Base-by-base conservation (phyloP, 2,113 vertebrate species). In the Coracopsis vasa region DNA sequence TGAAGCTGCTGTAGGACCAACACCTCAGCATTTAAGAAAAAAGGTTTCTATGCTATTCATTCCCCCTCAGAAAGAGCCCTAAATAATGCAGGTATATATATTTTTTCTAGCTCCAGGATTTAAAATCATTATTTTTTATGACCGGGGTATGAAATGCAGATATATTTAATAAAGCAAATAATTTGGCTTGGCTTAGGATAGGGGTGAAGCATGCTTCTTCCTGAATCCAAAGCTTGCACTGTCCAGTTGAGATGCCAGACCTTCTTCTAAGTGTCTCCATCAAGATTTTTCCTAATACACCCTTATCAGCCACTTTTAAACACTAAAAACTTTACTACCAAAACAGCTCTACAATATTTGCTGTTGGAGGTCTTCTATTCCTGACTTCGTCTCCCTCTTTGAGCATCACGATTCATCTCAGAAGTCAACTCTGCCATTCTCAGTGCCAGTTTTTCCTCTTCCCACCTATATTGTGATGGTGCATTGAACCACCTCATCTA, bases 131-230 rank as follows among this genome's bases (percentile, higher is more conserved):
- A 27, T n/a, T 27, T 10, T 25, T 42, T 66, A 42, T 0, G 18
- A 45, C 7, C 51, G 53, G 3, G 3, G 2, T 29, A n/a, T 25
- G 56, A 85, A 67, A 82, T 33, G 12, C 11, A 58, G 13, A 7
- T 90, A 85, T 84, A 56, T 56, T 87, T 74, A 75, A 41, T 42
- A 48, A 92, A 92, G 24, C 13, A 74, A 85, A n/a, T 15, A 50
- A 1, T 16, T 83, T 42, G 28, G 42, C 10, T 70, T 66, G 58
- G 13, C 42, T 91, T 54, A 42, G 39, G 33, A 17, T 47, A n/a
- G 25, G 33, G 79, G 45, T 6, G 37, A 62, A 45, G 4, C 1
- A 1, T 45, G 65, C 18, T 71, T 6, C 45, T 91, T 11, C n/a
- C 11, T 41, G n/a, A 41, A 10, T 42, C 24, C 64, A 80, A 80